Evolutionary conservation across 2,113 vertebrate species (phyloP).

Genomic region (Mormyrus lacerda): DNA sequence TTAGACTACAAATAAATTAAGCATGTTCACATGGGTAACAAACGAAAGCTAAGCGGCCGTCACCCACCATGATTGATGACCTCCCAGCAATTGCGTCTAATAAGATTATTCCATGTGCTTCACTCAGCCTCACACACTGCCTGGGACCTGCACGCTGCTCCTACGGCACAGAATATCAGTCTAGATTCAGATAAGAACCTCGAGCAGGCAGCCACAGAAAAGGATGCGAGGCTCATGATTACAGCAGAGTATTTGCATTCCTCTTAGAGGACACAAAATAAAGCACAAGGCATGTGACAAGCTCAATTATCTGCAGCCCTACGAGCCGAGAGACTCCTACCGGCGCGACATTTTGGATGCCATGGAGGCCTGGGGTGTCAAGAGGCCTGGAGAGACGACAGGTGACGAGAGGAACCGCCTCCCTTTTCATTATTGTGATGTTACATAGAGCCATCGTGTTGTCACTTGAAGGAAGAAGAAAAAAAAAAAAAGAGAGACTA

Average conservation of each 20-base stretch:
- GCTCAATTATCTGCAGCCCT: conserved; percentile 95
- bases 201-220: conserved; percentile 74
- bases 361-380: conserved; percentile 75
- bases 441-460: conserved; percentile 70
- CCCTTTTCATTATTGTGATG: conserved; percentile 60
- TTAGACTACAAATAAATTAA: conserved; percentile 88
- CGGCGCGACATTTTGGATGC: conserved; percentile 71
- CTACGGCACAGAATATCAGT: conserved; percentile 70
- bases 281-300: conserved; percentile 95
- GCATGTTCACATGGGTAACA: conserved; percentile 83
- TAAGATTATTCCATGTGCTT: conserved; percentile 61
- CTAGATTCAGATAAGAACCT: conserved; percentile 70
- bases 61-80: conserved; percentile 78
- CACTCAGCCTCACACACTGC: conserved; percentile 40
- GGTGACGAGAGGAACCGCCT: conserved; percentile 86
- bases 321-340: conserved; percentile 84
- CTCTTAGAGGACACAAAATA: conserved; percentile 72
- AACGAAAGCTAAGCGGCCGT: conserved; percentile 74
- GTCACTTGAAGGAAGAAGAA: conserved; percentile 54
- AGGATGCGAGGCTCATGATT: conserved; percentile 96
- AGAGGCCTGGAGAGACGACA: conserved; percentile 85
- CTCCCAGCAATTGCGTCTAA: conserved; percentile 74
- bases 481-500: conserved; percentile 71
- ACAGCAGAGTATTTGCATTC: conserved; percentile 95
- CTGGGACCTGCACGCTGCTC: conserved; percentile 52